These are phyloP conservation scores for Bombus sylvicola DNA, from an alignment of 1,140 invertebrate species.

Conservation along the genomic window DNA sequence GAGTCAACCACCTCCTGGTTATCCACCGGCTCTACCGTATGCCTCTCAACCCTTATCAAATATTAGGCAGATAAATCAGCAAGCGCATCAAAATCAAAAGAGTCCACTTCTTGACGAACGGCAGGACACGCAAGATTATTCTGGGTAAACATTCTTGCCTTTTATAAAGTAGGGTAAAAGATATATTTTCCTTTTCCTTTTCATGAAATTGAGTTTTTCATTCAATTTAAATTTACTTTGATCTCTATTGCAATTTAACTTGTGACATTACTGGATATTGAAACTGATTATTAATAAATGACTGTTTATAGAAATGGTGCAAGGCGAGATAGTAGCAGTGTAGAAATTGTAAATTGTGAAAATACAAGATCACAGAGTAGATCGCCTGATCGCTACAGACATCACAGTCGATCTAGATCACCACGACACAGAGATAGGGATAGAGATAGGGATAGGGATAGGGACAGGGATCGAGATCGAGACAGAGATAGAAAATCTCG, in stretches of 20 bases:
- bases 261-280: neutral
- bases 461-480: conserved; percentile 86
- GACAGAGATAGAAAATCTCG: conserved; percentile 86
- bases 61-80: conserved; percentile 71
- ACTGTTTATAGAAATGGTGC: conserved; percentile 58
- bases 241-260: neutral
- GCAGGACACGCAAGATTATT: conserved; percentile 68
- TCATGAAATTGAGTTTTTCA: neutral
- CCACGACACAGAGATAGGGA: conserved; percentile 82
- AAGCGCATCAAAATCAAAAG: conserved; percentile 73
- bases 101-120: conserved; percentile 78
- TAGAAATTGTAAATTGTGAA: conserved; percentile 82
- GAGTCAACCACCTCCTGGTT: conserved; percentile 84
- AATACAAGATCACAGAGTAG: conserved; percentile 78
- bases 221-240: neutral
- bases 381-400: conserved; percentile 80
- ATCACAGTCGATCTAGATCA: conserved; percentile 83
- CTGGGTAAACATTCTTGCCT: conserved; percentile 47
- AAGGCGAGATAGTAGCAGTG: conserved; percentile 79
- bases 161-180: neutral
- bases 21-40: conserved; percentile 80
- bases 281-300: conserved; percentile 14
- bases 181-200: neutral
- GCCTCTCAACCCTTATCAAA: conserved; percentile 74
- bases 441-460: conserved; percentile 85